Evolutionary conservation across 2,797 vertebrate genomes (phyloP).

Genomic region (Microctenopoma steveboyesi): DNA sequence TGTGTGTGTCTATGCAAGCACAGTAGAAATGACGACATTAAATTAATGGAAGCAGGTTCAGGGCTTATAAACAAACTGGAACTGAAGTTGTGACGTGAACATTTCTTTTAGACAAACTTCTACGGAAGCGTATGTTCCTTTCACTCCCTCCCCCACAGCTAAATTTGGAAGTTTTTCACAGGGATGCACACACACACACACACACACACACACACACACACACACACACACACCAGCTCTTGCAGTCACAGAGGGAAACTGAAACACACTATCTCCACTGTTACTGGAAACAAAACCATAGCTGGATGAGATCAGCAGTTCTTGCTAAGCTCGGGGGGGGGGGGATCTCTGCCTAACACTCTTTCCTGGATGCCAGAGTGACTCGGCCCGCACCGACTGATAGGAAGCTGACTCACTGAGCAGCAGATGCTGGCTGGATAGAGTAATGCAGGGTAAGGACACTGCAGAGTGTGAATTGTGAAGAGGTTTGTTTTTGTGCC

Average conservation of each 20-base stretch:
- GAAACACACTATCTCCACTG: constrained; percentile 61
- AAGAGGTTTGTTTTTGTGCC: constrained; percentile 1
- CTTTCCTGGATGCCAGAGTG: constrained; percentile 75
- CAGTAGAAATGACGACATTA: not conserved
- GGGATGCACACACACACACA: constrained; percentile 14
- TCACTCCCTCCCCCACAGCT: constrained; percentile 4
- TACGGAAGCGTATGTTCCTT: constrained; percentile 17
- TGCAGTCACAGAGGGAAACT: constrained; percentile 42
- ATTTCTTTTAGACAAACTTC: constrained; percentile 16
- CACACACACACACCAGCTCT: constrained; percentile 19
- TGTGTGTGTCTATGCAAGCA: too few relatives aligned
- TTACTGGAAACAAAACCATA: constrained; percentile 72
- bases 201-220: constrained; percentile 14
- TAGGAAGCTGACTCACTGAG: constrained; percentile 72
- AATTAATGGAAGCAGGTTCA: not conserved
- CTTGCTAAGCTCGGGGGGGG: constrained; percentile 57
- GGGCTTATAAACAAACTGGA: not conserved
- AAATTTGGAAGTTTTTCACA: constrained; percentile 25
- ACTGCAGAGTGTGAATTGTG: constrained; percentile 45
- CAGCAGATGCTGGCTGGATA: constrained; percentile 61
- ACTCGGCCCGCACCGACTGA: constrained; percentile 55
- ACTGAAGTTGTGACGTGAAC: not conserved
- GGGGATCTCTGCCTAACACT: constrained; percentile 61
- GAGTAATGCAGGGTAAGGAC: constrained; percentile 50
- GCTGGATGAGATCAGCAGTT: constrained; percentile 77